Base-by-base conservation (phyloP, 2,888 invertebrate species). In the Drosophila peninsularis region DNA sequence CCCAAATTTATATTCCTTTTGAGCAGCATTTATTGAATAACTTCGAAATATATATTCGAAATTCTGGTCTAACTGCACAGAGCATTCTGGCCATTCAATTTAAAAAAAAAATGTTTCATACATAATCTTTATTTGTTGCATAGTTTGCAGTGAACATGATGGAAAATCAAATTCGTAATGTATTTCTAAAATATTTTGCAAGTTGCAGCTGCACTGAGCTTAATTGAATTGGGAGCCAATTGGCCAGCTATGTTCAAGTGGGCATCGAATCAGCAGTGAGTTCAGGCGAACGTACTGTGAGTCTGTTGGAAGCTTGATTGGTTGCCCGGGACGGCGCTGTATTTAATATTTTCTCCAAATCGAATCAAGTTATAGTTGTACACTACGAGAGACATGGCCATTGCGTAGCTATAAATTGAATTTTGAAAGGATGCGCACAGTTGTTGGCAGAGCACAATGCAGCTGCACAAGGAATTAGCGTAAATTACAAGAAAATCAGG, bases 401-500 rank as follows among this genome's bases (percentile, higher is more conserved):
- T 24, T 24, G 4, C 24, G 0, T 0, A n/a, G 42, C 21, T 42
- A n/a, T 21, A 54, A 34, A 36, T 19, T 45, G 24, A 36, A 14
- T 32, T 19, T 19, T 6, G 13, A 24, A 21, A 17, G 27, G 19
- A 17, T 27, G 32, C 9, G 37, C 17, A 17, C 5, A 27, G n/a
- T 65, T 41, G 19, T 50, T 32, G 9, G 2, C 19, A 21, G 45
- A 13, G 13, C 36, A 41, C 36, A 55, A 57, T 70, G 67, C 67
- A 65, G 57, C 32, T 63, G 58, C 57, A 62, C 45, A 75, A 52
- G 67, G 80, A 85, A 82, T 82, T 80, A 83, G 71, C 75, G 82
- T 78, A 75, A 82, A 72, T 79, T 75, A 75, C 77, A 69, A 63
- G 68, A 71, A 86, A 78, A 77, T 84, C 66, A 64, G 68, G 47